Conservation (phyloP, 2,113 vertebrate species). For the Anser cygnoides region DNA sequence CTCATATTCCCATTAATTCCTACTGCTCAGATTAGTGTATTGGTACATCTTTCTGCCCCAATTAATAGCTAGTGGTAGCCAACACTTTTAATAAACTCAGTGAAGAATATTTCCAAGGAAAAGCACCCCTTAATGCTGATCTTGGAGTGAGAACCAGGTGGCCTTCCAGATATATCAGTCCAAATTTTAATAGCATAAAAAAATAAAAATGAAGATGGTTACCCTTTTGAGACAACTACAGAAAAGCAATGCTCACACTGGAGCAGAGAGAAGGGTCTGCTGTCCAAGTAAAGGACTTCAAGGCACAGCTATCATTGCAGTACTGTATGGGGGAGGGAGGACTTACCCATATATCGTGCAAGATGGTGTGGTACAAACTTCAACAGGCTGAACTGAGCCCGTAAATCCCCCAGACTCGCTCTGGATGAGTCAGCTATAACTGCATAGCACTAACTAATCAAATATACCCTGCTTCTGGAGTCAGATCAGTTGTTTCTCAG, state of each 20-base stretch:
- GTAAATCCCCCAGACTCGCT: background rate
- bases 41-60: background rate
- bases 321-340: background rate
- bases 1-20: constrained; percentile 5
- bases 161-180: background rate
- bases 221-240: background rate
- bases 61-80: background rate
- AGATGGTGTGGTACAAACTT: background rate
- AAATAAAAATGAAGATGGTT: background rate
- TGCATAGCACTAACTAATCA: background rate
- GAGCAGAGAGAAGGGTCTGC: background rate
- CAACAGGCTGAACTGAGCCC: background rate
- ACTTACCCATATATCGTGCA: background rate
- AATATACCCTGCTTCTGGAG: background rate
- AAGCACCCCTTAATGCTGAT: background rate
- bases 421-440: background rate
- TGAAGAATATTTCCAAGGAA: background rate
- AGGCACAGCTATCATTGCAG: background rate
- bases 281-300: background rate
- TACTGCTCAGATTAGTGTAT: background rate
- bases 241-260: background rate
- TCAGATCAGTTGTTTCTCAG: background rate
- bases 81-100: background rate
- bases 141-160: background rate
- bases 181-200: background rate